Evolutionary conservation across 1,140 invertebrate genomes (phyloP).

Genomic region (Panagrolaimus sp.): DNA sequence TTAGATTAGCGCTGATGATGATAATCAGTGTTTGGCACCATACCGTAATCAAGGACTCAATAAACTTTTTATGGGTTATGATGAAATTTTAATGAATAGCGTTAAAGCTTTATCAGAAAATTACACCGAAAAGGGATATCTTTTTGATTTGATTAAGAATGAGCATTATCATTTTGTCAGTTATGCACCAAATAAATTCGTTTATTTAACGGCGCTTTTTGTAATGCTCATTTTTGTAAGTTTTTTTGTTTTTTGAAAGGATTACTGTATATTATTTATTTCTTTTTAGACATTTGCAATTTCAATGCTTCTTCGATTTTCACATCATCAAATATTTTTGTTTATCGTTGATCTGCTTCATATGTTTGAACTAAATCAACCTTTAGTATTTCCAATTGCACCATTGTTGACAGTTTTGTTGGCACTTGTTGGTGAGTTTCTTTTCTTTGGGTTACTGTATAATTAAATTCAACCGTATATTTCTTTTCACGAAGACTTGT

Average conservation of each 20-base stretch:
- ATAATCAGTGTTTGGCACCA: slow-evolving; percentile 14
- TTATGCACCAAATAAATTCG: slow-evolving; percentile 73
- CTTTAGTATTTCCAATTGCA: slow-evolving; percentile 85
- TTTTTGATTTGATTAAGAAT: slow-evolving; percentile 89
- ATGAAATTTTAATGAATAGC: slow-evolving; percentile 90
- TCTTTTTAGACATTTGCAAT: slow-evolving; percentile 87
- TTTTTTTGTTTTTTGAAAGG: slow-evolving; percentile 59
- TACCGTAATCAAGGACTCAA: slow-evolving; percentile 68
- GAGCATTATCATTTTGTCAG: slow-evolving; percentile 97
- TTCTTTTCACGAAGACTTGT: too few relatives aligned
- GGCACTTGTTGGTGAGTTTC: slow-evolving; percentile 85
- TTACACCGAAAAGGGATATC: slow-evolving; percentile 83
- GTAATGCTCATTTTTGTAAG: slow-evolving; percentile 98
- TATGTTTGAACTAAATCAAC: slow-evolving; percentile 84
- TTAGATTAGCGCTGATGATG: not conserved
- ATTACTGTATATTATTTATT: not conserved
- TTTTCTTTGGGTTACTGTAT: not conserved
- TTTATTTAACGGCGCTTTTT: slow-evolving; percentile 85
- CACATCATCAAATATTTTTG: slow-evolving; percentile 96
- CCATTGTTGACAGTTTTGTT: slow-evolving; percentile 91
- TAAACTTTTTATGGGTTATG: slow-evolving; percentile 82
- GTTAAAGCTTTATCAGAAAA: slow-evolving; percentile 88
- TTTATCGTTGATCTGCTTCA: slow-evolving; percentile 88
- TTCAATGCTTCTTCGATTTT: slow-evolving; percentile 92
- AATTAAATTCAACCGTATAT: too few relatives aligned